phyloP scores from a whole-genome alignment of 2,797 vertebrate species.

The Falco novaeseelandiae region DNA sequence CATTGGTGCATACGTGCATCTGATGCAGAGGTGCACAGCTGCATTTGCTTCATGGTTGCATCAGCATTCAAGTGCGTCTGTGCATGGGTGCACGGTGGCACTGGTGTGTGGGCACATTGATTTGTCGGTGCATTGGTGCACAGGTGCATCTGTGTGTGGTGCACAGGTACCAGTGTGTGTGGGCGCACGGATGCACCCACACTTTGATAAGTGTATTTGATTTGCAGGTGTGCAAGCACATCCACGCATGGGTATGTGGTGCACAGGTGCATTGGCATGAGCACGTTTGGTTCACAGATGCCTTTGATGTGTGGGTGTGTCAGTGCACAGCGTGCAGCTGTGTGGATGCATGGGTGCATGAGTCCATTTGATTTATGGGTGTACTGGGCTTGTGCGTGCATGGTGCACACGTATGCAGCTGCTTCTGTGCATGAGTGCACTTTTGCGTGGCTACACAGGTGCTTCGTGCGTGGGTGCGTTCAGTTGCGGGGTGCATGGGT shows the following conservation, averaged over 20 bases:
- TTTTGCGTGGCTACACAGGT: not conserved
- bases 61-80: not conserved
- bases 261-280: fast-evolving
- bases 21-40: not conserved
- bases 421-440: fast-evolving
- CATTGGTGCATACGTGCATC: fast-evolving
- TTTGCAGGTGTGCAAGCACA: fast-evolving
- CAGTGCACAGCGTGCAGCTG: not conserved
- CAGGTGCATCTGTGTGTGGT: not conserved
- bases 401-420: fast-evolving
- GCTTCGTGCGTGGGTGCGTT: not conserved
- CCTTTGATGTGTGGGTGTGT: fast-evolving
- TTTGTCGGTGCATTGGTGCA: too few relatives aligned
- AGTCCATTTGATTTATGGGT: fast-evolving
- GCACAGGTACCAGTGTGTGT: too few relatives aligned
- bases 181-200: fast-evolving
- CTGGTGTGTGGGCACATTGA: not conserved
- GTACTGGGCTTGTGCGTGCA: not conserved
- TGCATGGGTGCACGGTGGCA: not conserved
- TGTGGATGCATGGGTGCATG: fast-evolving
- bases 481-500: fast-evolving
- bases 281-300: fast-evolving
- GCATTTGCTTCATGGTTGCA: not conserved
- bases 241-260: fast-evolving
- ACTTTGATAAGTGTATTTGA: too few relatives aligned